phyloP scores from a whole-genome alignment of 2,113 vertebrate species.

The Sus scrofa region T2T-Sscrofa CM000830.6:123855001-123855500 shows the following conservation, averaged over 20 bases:
- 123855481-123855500: neutral
- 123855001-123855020: neutral
- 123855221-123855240: neutral
- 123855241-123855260: neutral
- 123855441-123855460: neutral
- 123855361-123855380: neutral
- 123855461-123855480: neutral
- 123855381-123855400: neutral
- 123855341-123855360: neutral
- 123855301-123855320: neutral
- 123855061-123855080: neutral
- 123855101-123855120: slow-evolving; percentile 11
- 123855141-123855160: neutral
- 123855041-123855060: neutral
- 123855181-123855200: neutral
- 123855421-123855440: neutral
- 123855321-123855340: neutral
- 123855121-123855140: neutral
- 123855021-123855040: neutral
- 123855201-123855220: neutral
- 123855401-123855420: neutral
- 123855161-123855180: neutral
- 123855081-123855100: neutral
- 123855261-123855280: neutral
- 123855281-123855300: neutral